phyloP scores from a whole-genome alignment of 2,113 vertebrate genomes.

The Osmerus mordax region DNA sequence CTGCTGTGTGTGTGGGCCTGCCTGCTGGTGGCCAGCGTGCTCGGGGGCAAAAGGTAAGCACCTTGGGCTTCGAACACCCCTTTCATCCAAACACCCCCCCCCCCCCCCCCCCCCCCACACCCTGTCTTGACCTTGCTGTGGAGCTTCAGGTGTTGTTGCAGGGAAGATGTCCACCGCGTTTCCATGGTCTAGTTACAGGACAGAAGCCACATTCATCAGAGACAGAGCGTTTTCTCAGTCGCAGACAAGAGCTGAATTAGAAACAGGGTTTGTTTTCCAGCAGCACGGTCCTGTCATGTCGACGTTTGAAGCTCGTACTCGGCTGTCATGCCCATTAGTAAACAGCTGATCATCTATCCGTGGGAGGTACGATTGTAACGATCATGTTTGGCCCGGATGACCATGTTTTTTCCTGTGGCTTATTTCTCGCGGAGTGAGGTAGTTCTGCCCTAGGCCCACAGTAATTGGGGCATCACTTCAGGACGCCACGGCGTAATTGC shows the following conservation, averaged over 20 bases:
- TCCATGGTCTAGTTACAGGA: no score
- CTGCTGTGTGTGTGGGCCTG: conserved; percentile 85
- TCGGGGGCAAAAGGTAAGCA: conserved; percentile 87
- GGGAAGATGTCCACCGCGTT: no score
- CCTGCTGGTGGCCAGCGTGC: conserved; percentile 76
- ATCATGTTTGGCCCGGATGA: conserved; percentile 8
- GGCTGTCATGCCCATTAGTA: neutral
- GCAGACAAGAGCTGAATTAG: no score
- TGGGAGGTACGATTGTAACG: conserved; percentile 2
- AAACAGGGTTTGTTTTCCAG: no score
- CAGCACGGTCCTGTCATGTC: no score
- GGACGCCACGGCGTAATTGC: conserved; percentile 48
- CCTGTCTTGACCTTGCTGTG: no score
- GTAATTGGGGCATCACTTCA: conserved; percentile 58
- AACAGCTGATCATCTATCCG: conserved; percentile 5
- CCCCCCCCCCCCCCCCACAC: neutral
- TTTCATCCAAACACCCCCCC: neutral
- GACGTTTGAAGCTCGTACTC: no score
- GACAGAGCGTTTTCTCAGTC: no score
- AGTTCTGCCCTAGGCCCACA: conserved; percentile 3
- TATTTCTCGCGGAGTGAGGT: conserved; percentile 18
- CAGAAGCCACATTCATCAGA: no score
- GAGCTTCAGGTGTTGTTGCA: no score
- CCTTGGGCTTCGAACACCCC: no score
- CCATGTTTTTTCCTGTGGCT: conserved; percentile 20